These are phyloP conservation scores for Micromussa lordhowensis DNA, from an alignment of 92 coral and sea anemone genomes.

Conservation along the genomic window DNA sequence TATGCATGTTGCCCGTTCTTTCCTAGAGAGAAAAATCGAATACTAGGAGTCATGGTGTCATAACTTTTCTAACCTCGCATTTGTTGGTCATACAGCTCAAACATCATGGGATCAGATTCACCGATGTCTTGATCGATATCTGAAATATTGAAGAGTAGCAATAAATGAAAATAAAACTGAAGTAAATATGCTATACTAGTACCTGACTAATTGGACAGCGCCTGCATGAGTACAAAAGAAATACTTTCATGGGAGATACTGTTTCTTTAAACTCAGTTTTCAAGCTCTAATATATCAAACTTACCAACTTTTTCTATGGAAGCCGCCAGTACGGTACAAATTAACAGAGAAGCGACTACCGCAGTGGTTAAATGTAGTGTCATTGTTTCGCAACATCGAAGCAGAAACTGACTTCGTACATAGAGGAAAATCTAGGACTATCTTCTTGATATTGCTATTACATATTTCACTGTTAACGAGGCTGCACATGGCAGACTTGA, in stretches of 20 bases:
- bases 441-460: neutral
- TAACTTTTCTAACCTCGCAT: constrained; percentile 15
- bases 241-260: neutral
- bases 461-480: neutral
- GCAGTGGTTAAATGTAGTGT: neutral
- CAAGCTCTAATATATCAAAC: neutral
- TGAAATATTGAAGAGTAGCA: neutral
- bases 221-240: neutral
- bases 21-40: neutral
- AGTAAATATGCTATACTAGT: neutral
- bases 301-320: neutral
- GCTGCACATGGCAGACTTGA: neutral
- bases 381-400: neutral
- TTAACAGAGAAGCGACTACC: neutral
- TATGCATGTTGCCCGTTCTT: no score
- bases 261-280: neutral
- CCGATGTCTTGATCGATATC: neutral
- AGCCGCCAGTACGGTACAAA: neutral
- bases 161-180: neutral
- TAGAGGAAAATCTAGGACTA: neutral
- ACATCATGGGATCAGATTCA: constrained; percentile 10
- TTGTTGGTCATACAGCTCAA: constrained; percentile 32
- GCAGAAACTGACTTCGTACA: neutral
- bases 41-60: neutral
- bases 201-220: neutral